phyloP scores from a whole-genome alignment of 2,113 vertebrate genomes.

The Charina bottae region DNA sequence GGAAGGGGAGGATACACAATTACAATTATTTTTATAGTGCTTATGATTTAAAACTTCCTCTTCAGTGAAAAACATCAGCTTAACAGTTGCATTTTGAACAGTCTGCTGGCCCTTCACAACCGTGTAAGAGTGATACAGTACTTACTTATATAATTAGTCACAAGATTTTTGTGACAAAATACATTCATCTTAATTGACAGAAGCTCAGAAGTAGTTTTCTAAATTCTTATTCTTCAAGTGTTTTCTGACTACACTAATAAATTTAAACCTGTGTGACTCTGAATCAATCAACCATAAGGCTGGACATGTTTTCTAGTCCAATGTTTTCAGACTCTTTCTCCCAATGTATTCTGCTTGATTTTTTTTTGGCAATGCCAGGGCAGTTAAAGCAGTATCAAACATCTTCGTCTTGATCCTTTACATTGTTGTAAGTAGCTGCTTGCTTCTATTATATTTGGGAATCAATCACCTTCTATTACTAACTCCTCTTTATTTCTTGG shows the following conservation, averaged over 20 bases:
- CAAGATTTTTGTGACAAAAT: background rate
- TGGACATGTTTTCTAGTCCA: background rate
- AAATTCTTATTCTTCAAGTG: background rate
- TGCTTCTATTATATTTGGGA: background rate
- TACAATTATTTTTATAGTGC: background rate
- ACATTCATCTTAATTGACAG: background rate
- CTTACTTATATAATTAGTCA: background rate
- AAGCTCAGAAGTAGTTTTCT: background rate
- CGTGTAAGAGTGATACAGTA: background rate
- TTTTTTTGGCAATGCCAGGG: background rate
- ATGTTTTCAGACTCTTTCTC: background rate
- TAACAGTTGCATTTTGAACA: background rate
- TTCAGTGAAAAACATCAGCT: constrained; percentile 8
- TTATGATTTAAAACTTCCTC: constrained; percentile 20
- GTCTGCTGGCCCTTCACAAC: background rate
- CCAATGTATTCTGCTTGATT: background rate
- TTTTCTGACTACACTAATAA: background rate
- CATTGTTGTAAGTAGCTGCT: background rate
- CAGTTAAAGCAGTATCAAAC: background rate
- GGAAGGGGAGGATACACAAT: background rate
- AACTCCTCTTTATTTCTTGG: background rate
- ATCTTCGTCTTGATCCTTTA: background rate
- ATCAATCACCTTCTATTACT: background rate
- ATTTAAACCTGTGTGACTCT: background rate
- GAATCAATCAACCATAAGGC: background rate